Base-by-base conservation (phyloP, 2,888 invertebrate genomes). In the Drosophila vallismaia region DNA sequence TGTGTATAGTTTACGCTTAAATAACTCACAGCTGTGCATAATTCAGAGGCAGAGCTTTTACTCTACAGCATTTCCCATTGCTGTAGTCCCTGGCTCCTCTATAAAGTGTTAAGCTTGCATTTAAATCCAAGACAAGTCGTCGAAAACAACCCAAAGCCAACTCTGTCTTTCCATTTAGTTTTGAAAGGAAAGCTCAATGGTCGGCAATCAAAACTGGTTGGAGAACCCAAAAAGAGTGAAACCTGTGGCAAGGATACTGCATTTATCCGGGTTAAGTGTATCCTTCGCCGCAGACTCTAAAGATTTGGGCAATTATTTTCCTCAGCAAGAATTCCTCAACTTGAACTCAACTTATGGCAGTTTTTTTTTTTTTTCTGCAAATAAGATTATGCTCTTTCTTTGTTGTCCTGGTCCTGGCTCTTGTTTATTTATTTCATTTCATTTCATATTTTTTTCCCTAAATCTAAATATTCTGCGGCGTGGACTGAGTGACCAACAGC, bases 21-120 rank as follows among this genome's bases (percentile, higher is more conserved):
- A 74, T 76, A 75, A 80, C 76, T 70, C 75, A 67, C 64, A 82
- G 59, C 56, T 64, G 73, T 66, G 63, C 57, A 66, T 68, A 76
- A 72, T 70, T 64, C 63, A 49, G 26, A 44, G 60, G 44, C n/a
- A 14, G 14, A 12, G 40, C 40, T 49, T 31, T 12, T 49, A n/a
- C 29, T 49, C 29, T n/a, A n/a, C n/a, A n/a, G n/a, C 48, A 49
- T 28, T n/a, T 2, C 28, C 29, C 48, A 8, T 8, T 4, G n/a
- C 12, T 1, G 19, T 19, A 19, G 19, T 19, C 3, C 24, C 29
- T 0, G 6, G 4, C 28, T 7, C 28, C 29, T 38, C 14, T 6
- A 14, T 1, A 9, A 49, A 10, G 49, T 49, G 49, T 49, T 31
- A 31, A 49, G 29, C 29, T 48, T 48, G 48, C 29, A 48, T 31